Base-by-base conservation (phyloP, 2,888 invertebrate genomes). In the Amphipoea oculea region DNA sequence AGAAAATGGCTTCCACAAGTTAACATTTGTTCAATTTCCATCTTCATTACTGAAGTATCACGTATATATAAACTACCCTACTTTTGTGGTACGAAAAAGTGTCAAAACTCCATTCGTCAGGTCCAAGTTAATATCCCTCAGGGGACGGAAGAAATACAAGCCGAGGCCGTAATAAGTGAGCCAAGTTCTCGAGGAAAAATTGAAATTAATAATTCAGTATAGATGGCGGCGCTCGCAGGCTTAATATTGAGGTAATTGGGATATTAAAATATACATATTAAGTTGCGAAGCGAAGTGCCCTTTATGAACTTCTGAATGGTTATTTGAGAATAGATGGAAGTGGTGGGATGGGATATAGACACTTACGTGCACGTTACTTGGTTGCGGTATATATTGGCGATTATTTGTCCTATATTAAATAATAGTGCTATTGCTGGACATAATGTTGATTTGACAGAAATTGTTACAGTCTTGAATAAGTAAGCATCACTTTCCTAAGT, bases 151-250 rank as follows among this genome's bases (percentile, higher is more conserved):
- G 78, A 89, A 81, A 86, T 84, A 89, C 85, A 87, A 90, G 88
- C 83, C 85, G 77, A 75, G 83, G 66, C 62, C 79, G 91, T 87
- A 90, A 90, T 90, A 91, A 89, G 87, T 86, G 91, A 89, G 86
- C 81, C 89, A 89, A 91, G 89, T 89, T 88, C 86, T 86, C 85
- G 90, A 86, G 92, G 92, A 92, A 92, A 92, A 92, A 93, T 92
- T 92, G 91, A 92, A 92, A 93, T 93, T 93, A 93, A 92, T 93
- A 92, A 93, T 93, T 92, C 92, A 93, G 89, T 87, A 91, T 81
- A 81, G 89, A 81, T 83, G 86, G 85, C 83, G 79, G 78, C 71
- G 78, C 54, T 75, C 72, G 81, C 70, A 68, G 81, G 85, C 85
- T 86, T 88, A 79, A 85, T 88, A 88, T 89, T 81, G 83, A 83